phyloP scores from a whole-genome alignment of 2,888 invertebrate species.

The Clunio marinus region DNA sequence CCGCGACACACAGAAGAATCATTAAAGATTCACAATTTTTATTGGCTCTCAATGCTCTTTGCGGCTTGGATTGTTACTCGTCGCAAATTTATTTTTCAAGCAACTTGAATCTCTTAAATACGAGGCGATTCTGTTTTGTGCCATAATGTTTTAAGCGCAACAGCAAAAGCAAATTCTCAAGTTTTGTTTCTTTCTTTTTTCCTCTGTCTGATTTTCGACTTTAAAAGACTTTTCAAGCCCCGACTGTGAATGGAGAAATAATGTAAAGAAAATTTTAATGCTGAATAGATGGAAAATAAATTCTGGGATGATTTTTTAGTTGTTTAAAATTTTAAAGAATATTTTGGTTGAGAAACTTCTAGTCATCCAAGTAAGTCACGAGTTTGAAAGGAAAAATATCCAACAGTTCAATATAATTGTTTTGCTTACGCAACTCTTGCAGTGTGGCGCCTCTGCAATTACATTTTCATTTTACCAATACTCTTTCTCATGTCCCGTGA shows the following conservation, averaged over 20 bases:
- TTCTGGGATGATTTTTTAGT: neutral
- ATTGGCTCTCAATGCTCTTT: neutral
- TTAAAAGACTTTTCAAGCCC: no score
- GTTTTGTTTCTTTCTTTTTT: neutral
- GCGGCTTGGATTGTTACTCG: neutral
- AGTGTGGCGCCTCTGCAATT: no score
- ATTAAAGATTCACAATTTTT: neutral
- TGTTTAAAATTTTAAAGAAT: no score
- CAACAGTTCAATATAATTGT: neutral
- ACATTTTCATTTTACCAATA: conserved; percentile 25
- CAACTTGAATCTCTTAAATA: no score
- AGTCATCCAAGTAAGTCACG: no score
- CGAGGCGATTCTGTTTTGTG: neutral
- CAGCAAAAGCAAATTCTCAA: neutral
- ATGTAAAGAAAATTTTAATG: no score
- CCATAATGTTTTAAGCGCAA: neutral
- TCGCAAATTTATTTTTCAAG: neutral
- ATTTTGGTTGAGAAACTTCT: no score
- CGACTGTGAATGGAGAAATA: no score
- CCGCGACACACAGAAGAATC: conserved; percentile 1
- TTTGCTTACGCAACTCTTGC: no score
- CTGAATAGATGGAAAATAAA: no score
- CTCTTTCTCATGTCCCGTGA: neutral
- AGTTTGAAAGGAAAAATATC: neutral
- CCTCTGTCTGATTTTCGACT: no score